Conservation (phyloP, 1,140 invertebrate genomes). For the Adelges cooleyi region DNA sequence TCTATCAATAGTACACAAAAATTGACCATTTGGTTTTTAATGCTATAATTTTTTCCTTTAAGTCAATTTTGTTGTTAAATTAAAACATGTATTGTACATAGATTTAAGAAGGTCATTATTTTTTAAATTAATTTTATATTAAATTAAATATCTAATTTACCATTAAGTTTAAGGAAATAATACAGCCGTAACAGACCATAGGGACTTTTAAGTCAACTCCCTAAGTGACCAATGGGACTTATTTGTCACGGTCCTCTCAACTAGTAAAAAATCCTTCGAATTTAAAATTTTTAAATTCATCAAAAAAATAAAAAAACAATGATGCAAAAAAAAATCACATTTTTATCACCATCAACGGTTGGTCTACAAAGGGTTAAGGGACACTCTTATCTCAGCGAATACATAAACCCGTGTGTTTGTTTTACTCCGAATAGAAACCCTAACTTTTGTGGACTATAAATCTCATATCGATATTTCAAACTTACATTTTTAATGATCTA, state of each 20-base stretch:
- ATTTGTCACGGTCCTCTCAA: neutral
- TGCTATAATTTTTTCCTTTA: neutral
- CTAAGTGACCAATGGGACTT: neutral
- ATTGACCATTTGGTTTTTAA: neutral
- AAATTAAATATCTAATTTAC: neutral
- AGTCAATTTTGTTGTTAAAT: neutral
- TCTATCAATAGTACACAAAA: too few relatives aligned
- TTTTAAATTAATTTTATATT: neutral
- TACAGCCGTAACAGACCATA: neutral
- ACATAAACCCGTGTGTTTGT: too few relatives aligned
- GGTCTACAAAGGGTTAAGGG: neutral
- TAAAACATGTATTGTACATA: neutral
- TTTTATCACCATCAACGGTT: neutral
- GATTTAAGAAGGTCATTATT: neutral
- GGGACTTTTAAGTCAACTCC: neutral
- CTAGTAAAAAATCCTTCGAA: neutral
- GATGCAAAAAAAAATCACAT: neutral
- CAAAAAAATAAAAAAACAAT: too few relatives aligned
- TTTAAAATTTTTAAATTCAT: neutral
- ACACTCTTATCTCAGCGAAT: too few relatives aligned
- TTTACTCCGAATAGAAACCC: too few relatives aligned
- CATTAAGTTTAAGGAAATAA: neutral
- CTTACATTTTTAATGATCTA: too few relatives aligned
- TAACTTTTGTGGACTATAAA: too few relatives aligned
- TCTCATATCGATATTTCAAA: too few relatives aligned